Percentiles rank a stretch among this genome's conserved stretches.
phyloP scores from a whole-genome alignment of 2,113 vertebrate species.

The Macquaria australasica region DNA sequence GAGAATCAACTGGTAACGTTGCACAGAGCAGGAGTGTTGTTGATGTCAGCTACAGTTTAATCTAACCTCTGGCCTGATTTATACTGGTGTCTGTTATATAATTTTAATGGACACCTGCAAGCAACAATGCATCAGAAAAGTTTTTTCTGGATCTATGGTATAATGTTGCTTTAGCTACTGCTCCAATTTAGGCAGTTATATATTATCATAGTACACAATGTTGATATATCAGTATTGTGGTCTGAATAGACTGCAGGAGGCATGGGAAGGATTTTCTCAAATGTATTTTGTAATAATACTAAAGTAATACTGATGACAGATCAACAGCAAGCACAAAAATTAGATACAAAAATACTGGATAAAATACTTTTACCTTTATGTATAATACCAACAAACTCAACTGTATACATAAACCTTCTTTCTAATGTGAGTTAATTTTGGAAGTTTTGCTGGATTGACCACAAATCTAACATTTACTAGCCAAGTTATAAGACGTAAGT shows the following conservation, averaged over 20 bases:
- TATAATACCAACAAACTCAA: not conserved
- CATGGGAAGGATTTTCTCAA: not conserved
- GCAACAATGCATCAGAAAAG: not conserved
- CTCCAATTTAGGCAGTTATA: not conserved
- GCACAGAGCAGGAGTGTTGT: not conserved
- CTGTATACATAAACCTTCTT: not conserved
- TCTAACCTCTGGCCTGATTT: not conserved
- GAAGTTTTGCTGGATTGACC: not conserved
- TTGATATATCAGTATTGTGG: accelerated
- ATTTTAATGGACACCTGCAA: not conserved
- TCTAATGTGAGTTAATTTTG: not conserved
- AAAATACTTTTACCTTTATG: not conserved
- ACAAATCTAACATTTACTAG: not conserved
- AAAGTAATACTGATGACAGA: not conserved
- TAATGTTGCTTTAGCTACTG: not conserved
- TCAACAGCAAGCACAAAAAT: not conserved
- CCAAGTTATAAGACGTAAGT: not conserved
- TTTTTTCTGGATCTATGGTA: not conserved
- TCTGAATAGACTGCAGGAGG: not conserved
- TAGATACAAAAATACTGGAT: not conserved
- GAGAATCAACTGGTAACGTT: not conserved
- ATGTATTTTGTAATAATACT: not conserved
- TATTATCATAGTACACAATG: not conserved
- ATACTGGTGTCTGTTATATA: not conserved
- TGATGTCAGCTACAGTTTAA: not conserved